Base-by-base conservation (phyloP, 2,113 vertebrate species). In the Scomber japonicus region DNA sequence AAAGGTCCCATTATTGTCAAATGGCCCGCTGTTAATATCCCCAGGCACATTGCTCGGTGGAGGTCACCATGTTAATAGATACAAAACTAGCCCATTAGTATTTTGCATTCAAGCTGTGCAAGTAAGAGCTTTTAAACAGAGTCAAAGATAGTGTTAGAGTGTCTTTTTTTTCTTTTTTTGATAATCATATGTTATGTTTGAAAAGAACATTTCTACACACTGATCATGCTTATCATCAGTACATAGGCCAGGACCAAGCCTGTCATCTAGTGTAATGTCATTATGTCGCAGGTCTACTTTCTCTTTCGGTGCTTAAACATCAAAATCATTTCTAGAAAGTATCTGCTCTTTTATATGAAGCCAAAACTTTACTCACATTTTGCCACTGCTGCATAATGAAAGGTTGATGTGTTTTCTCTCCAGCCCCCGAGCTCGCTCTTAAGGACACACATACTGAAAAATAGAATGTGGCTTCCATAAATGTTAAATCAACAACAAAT, bases 61-160 rank as follows among this genome's bases (percentile, higher is more conserved):
- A 89, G 91, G 91, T 92, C 90, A 88, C 66, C 77, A 11, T 84
- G 87, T 75, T 88, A 93, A 86, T 88, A 73, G 79, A 81, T 71
- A 83, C 70, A 68, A 71, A 83, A 82, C 71, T 16, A 46, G 69
- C 51, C 75, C 81, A 89, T 92, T 90, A 90, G 78, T 72, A 69
- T 84, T 64, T 75, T 45, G 55, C 54, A 11, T 14, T 60, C 86
- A 71, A 6, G 82, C 79, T 84, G 88, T 0, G 73, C 40, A 0
- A 48, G 17, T 45, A 67, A 78, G 60, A 68, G 79, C 67, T 66
- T 71, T 88, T 60, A 50, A 81, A 77, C 61, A 72, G 53, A 67
- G 53, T 60, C 71, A 55, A 11, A 46, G 35, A 63, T 8, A 63
- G 44, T 17, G 24, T 27, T 27, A 27, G 24, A 27, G 24, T 27